Evolutionary conservation across 2,113 vertebrate species (phyloP), one percentile per base, ranked within the genome.

Genomic region (Anoura caudifer): DNA sequence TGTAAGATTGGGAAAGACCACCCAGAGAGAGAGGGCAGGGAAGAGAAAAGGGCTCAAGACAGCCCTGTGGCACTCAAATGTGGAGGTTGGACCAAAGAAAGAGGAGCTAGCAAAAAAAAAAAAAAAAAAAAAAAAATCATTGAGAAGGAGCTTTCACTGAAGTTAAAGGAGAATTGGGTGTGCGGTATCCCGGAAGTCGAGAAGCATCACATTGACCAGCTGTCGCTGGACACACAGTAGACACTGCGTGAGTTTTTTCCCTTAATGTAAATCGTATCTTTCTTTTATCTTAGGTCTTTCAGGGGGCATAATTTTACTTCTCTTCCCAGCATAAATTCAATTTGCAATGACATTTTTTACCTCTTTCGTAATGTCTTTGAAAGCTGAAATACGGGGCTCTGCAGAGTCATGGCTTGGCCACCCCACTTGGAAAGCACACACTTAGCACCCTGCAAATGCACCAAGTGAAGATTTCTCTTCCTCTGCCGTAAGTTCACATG

Each of bases 261-360:
- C 90, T 77, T 75, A 90, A 81, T 87, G 76, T 86, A 85, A 95
- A 86, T 43, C 36, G 56, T 52, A 63, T 76, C 85, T 73, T 87
- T 90, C 80, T 67, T 90, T 95, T 87, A 84, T 82, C 90, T 63
- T 81, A 59, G 16, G 10, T 73, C 80, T 92, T 96, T 93, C 76
- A 89, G 63, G 80, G 69, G 63, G 50, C 92, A 16, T 33, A 63
- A 56, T 54, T 63, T 86, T 94, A n/a, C 87, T 91, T 95, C 92
- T 94, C 50, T 84, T 92, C 56, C 17, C 52, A 89, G 95, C 92
- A 67, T 96, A 87, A 94, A 92, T 95, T 93, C 81, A 69, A 61
- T 90, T 91, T 94, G 76, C 90, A 75, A 28, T 83, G 84, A 61
- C 90, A 94, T 94, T 87, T 92, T 41, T 31, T 19, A 20, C 31